Conservation (phyloP, 1,140 invertebrate species). For the Fopius arisanus region DNA sequence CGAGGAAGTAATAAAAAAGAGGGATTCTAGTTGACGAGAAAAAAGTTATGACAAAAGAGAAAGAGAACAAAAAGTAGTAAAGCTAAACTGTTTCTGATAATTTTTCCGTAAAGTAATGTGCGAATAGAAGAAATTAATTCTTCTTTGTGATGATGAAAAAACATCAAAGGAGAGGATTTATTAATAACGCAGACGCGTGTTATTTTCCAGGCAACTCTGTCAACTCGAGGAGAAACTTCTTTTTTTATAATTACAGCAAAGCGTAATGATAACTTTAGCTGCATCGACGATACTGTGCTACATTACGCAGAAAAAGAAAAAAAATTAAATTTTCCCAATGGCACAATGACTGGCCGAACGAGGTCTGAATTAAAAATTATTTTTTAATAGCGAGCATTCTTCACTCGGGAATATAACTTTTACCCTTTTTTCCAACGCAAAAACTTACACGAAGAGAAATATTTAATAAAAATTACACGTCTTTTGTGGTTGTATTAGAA, state of each 20-base stretch:
- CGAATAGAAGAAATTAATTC: not conserved
- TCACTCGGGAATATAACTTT: too few relatives aligned
- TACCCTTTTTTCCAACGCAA: too few relatives aligned
- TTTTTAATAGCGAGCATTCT: too few relatives aligned
- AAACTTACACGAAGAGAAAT: too few relatives aligned
- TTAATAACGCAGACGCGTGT: not conserved
- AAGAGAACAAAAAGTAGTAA: not conserved
- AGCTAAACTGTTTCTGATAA: not conserved
- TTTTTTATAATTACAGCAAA: not conserved
- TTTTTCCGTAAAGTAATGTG: not conserved
- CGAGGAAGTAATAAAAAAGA: not conserved
- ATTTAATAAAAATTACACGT: too few relatives aligned
- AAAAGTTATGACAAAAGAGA: not conserved
- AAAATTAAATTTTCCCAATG: too few relatives aligned
- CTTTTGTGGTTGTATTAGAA: too few relatives aligned
- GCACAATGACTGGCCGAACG: too few relatives aligned
- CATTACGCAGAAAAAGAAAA: too few relatives aligned
- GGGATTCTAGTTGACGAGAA: not conserved
- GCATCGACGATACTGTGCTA: not conserved
- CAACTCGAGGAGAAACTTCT: not conserved
- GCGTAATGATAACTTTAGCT: not conserved
- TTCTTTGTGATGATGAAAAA: not conserved
- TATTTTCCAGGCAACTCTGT: not conserved
- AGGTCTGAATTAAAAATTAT: too few relatives aligned
- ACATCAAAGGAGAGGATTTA: constrained; percentile 8